These are phyloP conservation scores for Heloderma charlesbogerti DNA, from an alignment of 2,113 vertebrate genomes.

Conservation along the genomic window DNA sequence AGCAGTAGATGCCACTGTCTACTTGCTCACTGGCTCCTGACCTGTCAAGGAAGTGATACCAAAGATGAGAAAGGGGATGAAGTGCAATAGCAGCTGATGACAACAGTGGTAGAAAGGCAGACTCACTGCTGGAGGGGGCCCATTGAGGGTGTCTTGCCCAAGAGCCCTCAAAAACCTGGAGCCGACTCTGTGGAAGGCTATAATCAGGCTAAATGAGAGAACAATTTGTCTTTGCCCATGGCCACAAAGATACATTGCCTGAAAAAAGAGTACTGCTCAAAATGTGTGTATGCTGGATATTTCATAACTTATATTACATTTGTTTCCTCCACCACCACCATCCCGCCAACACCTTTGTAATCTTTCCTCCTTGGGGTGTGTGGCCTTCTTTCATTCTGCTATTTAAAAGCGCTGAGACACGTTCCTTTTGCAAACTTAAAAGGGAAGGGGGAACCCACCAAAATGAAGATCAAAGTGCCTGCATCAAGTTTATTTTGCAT, in stretches of 20 bases:
- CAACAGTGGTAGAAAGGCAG: too few relatives aligned
- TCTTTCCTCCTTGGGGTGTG: background rate
- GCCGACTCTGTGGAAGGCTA: background rate
- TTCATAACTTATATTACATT: background rate
- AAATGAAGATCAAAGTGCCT: constrained; percentile 46
- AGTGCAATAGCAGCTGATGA: too few relatives aligned
- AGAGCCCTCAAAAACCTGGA: too few relatives aligned
- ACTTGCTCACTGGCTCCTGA: too few relatives aligned
- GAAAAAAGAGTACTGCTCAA: background rate
- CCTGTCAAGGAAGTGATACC: too few relatives aligned
- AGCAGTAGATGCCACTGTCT: too few relatives aligned
- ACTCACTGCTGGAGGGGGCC: too few relatives aligned
- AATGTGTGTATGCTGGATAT: constrained; percentile 35
- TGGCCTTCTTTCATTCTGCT: constrained; percentile 40
- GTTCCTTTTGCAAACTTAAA: constrained; percentile 48
- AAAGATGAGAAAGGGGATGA: too few relatives aligned
- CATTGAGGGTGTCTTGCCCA: too few relatives aligned
- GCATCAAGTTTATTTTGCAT: constrained; percentile 43
- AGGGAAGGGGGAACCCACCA: constrained; percentile 4
- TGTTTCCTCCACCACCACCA: too few relatives aligned
- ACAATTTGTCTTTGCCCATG: background rate
- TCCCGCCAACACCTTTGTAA: background rate
- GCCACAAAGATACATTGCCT: background rate
- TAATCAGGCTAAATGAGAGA: background rate
- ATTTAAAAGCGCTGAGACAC: constrained; percentile 54